Conservation (phyloP, 2,113 vertebrate species). For the Jaculus jaculus region DNA sequence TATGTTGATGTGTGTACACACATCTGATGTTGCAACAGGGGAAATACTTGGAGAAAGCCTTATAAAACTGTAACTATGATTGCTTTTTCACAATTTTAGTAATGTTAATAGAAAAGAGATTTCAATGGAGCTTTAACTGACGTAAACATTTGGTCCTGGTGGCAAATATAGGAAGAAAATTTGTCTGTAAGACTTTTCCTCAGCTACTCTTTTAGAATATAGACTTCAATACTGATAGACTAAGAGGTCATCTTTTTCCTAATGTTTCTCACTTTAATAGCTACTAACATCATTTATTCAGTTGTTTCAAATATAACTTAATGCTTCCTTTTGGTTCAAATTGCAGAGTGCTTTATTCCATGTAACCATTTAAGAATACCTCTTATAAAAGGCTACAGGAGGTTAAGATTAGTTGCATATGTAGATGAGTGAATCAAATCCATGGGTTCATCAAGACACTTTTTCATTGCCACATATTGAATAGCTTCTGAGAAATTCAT, state of each 20-base stretch:
- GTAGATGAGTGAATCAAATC: neutral
- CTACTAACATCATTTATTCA: slow-evolving; percentile 1
- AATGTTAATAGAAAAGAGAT: slow-evolving; percentile 6
- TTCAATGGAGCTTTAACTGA: neutral
- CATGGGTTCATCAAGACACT: neutral
- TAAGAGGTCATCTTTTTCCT: neutral
- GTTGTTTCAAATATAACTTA: slow-evolving; percentile 54
- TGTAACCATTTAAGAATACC: slow-evolving; percentile 38
- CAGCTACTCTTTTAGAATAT: neutral
- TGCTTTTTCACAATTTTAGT: neutral
- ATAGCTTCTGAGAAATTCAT: slow-evolving; percentile 51
- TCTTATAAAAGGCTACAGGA: slow-evolving; percentile 37
- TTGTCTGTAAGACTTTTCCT: neutral
- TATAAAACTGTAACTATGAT: neutral
- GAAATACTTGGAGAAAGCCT: neutral
- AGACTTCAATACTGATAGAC: neutral
- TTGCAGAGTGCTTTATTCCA: slow-evolving; percentile 48
- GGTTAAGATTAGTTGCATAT: neutral
- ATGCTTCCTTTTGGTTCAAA: slow-evolving; percentile 37
- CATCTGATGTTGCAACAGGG: neutral
- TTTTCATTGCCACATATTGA: slow-evolving; percentile 40
- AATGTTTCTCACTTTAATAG: slow-evolving; percentile 24
- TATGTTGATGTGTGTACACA: neutral
- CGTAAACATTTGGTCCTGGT: neutral
- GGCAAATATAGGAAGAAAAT: neutral